Conservation (phyloP, 2,113 vertebrate species). For the Colossoma macropomum region DNA sequence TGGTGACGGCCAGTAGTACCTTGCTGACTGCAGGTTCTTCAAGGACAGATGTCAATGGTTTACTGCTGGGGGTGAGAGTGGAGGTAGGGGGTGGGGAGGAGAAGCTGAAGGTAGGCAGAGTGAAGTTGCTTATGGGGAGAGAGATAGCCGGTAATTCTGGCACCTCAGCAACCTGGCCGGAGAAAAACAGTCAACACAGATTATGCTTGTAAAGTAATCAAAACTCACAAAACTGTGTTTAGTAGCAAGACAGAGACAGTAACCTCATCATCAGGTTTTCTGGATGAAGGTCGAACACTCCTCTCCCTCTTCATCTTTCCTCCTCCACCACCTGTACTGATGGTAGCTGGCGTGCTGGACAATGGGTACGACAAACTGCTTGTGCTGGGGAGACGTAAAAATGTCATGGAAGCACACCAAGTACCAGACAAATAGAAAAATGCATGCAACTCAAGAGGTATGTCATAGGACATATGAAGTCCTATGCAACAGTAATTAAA, state of each 20-base stretch:
- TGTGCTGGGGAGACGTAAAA: conserved; percentile 59
- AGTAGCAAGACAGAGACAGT: neutral
- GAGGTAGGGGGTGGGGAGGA: conserved; percentile 70
- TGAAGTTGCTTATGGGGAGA: conserved; percentile 84
- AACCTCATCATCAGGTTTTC: conserved; percentile 82
- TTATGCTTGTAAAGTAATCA: too few relatives aligned
- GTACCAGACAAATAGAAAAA: neutral
- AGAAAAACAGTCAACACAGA: conserved; percentile 1
- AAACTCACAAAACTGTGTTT: neutral
- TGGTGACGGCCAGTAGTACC: conserved; percentile 55
- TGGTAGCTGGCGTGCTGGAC: conserved; percentile 83
- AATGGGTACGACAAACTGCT: conserved; percentile 78
- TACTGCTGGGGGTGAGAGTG: conserved; percentile 59
- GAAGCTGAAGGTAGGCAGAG: conserved; percentile 89
- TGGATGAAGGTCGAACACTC: conserved; percentile 75
- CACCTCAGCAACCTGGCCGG: conserved; percentile 76
- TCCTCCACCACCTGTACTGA: conserved; percentile 79
- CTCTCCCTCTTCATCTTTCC: conserved; percentile 93
- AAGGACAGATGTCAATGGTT: conserved; percentile 53
- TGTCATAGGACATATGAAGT: neutral
- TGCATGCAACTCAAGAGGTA: neutral
- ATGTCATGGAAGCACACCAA: neutral
- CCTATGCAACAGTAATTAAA: neutral
- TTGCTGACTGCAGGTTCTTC: conserved; percentile 61
- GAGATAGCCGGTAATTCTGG: conserved; percentile 85